Conservation (phyloP, 1,140 invertebrate species). For the Drosophila lini region DNA sequence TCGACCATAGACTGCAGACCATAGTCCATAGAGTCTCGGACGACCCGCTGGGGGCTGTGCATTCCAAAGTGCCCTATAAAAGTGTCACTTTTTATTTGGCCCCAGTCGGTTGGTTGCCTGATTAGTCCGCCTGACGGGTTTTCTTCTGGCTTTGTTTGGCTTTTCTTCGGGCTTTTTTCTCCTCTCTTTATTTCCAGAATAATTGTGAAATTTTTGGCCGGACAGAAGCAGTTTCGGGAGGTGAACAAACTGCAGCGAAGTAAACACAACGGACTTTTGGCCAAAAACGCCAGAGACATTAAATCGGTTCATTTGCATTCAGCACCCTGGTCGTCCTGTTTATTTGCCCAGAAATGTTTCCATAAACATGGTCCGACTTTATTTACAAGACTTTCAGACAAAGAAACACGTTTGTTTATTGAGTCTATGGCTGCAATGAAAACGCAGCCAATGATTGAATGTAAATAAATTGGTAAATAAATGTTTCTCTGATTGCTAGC, state of each 20-base stretch:
- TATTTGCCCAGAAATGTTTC: conserved; percentile 58
- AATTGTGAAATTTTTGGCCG: conserved; percentile 11
- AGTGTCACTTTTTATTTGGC: conserved; percentile 76
- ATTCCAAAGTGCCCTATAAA: conserved; percentile 78
- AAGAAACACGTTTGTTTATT: conserved; percentile 41
- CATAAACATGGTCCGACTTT: conserved; percentile 55
- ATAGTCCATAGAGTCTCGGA: conserved; percentile 15
- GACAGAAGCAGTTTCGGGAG: conserved; percentile 32
- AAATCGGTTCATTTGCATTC: conserved; percentile 52
- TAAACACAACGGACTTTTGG: conserved; percentile 30
- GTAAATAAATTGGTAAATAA: conserved; percentile 28
- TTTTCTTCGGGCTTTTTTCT: background rate
- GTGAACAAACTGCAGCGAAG: conserved; percentile 58
- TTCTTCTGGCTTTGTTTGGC: conserved; percentile 21
- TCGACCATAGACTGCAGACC: conserved; percentile 33
- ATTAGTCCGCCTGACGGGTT: conserved; percentile 51
- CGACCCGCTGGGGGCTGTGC: conserved; percentile 57
- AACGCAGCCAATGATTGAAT: conserved; percentile 33
- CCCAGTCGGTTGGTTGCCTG: conserved; percentile 39
- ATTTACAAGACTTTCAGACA: conserved; percentile 49
- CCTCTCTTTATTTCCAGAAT: background rate
- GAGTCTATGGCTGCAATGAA: conserved; percentile 23
- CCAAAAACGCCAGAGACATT: conserved; percentile 41
- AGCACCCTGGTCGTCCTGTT: conserved; percentile 45
- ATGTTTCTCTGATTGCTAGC: conserved; percentile 5